phyloP scores from a whole-genome alignment of 2,888 invertebrate species.

The Agrilus cyanescens region DNA sequence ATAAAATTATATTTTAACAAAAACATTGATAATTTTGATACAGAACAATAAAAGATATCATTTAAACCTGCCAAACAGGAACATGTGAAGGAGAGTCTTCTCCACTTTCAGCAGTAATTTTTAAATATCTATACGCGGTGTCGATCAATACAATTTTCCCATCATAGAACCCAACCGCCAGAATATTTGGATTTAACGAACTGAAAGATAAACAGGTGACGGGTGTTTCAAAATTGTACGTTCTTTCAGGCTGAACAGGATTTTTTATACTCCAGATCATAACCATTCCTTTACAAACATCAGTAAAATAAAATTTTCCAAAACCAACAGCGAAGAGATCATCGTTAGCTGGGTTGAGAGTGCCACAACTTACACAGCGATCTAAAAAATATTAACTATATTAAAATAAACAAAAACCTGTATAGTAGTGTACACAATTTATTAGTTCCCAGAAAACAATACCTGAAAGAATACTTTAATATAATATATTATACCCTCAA shows the following conservation, averaged over 20 bases:
- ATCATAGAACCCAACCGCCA: conserved; percentile 65
- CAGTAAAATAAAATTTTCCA: conserved; percentile 51
- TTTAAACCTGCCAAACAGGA: conserved; percentile 57
- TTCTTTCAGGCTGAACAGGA: conserved; percentile 62
- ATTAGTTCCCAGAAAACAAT: no score
- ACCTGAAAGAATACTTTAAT: no score
- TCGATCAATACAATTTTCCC: conserved; percentile 63
- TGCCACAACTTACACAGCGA: conserved; percentile 48
- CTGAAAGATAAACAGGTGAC: conserved; percentile 64
- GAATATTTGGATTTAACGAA: conserved; percentile 50
- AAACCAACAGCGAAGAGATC: conserved; percentile 67
- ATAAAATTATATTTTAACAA: no score
- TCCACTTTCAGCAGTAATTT: conserved; percentile 43
- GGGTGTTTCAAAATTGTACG: conserved; percentile 49
- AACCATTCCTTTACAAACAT: conserved; percentile 48
- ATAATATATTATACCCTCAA: no score
- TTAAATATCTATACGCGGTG: conserved; percentile 44
- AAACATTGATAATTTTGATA: no score
- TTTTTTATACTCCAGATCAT: conserved; percentile 74
- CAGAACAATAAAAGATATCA: no score
- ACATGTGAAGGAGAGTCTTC: conserved; percentile 49
- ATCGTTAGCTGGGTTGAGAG: conserved; percentile 55
- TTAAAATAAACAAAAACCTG: no score
- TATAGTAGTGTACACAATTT: no score
- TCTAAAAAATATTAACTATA: conserved; percentile 22